These are phyloP conservation scores for Boulengerochromis microlepis DNA, from an alignment of 2,113 vertebrate species.

Conservation along the genomic window DNA sequence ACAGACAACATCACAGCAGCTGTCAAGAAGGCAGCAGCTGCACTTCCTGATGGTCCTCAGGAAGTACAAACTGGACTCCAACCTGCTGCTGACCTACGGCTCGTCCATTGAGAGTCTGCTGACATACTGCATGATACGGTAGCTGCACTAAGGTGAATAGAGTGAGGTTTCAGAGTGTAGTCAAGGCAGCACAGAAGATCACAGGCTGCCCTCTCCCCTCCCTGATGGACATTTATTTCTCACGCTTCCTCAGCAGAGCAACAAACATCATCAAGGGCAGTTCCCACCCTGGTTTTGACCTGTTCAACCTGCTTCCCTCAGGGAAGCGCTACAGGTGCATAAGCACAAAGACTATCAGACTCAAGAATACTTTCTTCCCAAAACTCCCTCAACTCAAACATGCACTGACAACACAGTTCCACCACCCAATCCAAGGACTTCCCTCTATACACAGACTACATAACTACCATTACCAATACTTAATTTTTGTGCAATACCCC, in stretches of 20 bases:
- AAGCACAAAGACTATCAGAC: not conserved
- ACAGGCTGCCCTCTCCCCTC: not conserved
- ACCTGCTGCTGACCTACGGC: not conserved
- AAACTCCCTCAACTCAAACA: not conserved
- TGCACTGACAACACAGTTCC: not conserved
- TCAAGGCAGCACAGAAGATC: not conserved
- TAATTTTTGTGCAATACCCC: not conserved
- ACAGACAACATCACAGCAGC: not conserved
- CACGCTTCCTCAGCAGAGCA: not conserved
- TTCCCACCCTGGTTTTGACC: not conserved
- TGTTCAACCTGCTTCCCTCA: not conserved
- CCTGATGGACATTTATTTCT: not conserved
- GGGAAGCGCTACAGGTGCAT: not conserved
- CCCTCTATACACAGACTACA: not conserved
- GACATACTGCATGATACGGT: not conserved
- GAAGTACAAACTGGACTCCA: not conserved
- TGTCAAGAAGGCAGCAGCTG: not conserved
- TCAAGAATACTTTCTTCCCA: not conserved
- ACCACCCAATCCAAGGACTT: not conserved
- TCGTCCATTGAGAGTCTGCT: not conserved
- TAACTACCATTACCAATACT: not conserved
- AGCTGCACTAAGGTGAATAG: not conserved
- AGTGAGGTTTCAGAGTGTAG: not conserved
- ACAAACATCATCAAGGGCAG: not conserved
- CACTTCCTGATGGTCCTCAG: not conserved